Percentiles rank a stretch among this genome's conserved stretches.
Conservation (phyloP, 2,797 vertebrate genomes). For the Lycodopsis pacificus region DNA sequence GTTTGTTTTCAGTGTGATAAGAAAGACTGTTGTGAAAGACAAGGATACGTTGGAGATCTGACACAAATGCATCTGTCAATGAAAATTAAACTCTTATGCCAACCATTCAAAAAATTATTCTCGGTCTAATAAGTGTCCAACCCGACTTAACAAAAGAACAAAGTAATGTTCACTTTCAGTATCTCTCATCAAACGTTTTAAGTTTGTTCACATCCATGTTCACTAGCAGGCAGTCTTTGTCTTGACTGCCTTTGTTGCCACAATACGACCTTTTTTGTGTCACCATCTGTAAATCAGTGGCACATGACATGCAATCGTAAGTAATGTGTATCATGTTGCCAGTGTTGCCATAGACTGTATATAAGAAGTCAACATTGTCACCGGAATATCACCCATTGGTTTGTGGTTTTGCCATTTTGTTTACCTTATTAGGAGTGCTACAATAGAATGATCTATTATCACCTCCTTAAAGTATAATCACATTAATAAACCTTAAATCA, state of each 20-base stretch:
- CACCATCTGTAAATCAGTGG: neutral
- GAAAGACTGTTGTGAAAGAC: neutral
- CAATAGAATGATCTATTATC: too few species aligned
- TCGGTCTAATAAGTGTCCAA: neutral
- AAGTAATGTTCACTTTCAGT: neutral
- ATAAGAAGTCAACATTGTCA: neutral
- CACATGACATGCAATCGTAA: neutral
- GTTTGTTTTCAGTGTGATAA: conserved; percentile 14
- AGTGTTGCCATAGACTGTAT: too few species aligned
- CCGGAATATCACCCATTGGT: neutral
- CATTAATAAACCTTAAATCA: too few species aligned
- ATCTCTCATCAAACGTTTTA: neutral
- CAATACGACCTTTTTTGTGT: neutral
- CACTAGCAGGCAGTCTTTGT: neutral
- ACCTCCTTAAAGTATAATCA: too few species aligned
- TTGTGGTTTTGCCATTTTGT: neutral
- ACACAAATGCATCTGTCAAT: neutral
- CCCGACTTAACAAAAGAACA: neutral
- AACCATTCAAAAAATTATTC: neutral
- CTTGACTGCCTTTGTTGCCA: neutral
- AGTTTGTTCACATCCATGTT: neutral
- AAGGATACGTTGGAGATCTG: neutral
- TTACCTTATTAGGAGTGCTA: too few species aligned
- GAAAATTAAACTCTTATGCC: too few species aligned
- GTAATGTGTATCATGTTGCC: neutral